Percentiles rank a stretch among this genome's conserved stretches.
These are phyloP conservation scores for Cepaea hortensis DNA, from an alignment of 2,888 invertebrate genomes.

Conservation along the genomic window DNA sequence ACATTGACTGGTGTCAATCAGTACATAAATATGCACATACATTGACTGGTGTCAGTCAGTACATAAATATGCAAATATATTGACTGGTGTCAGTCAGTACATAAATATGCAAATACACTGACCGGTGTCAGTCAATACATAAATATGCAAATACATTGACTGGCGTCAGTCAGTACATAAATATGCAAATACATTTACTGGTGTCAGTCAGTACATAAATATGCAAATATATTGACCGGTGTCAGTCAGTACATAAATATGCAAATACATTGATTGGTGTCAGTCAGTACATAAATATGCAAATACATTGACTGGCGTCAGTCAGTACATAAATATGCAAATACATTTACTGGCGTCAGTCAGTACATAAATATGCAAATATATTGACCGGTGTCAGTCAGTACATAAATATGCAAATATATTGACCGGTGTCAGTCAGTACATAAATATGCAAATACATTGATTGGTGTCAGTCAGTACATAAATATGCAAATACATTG, in stretches of 20 bases:
- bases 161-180: neutral
- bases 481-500: neutral
- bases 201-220: neutral
- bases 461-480: neutral
- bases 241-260: neutral
- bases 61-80: neutral
- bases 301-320: too few relatives aligned
- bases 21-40: neutral
- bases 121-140: neutral
- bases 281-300: neutral
- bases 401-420: neutral
- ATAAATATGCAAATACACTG: neutral
- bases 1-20: neutral
- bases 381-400: too few relatives aligned
- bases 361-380: neutral
- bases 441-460: neutral
- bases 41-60: neutral
- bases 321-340: neutral
- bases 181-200: neutral
- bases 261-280: too few relatives aligned
- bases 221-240: too few relatives aligned
- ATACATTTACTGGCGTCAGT: too few relatives aligned
- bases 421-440: neutral
- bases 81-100: neutral
- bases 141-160: neutral